Conservation (phyloP, 1,140 invertebrate genomes). For the Drosophila nigrodunni region DNA sequence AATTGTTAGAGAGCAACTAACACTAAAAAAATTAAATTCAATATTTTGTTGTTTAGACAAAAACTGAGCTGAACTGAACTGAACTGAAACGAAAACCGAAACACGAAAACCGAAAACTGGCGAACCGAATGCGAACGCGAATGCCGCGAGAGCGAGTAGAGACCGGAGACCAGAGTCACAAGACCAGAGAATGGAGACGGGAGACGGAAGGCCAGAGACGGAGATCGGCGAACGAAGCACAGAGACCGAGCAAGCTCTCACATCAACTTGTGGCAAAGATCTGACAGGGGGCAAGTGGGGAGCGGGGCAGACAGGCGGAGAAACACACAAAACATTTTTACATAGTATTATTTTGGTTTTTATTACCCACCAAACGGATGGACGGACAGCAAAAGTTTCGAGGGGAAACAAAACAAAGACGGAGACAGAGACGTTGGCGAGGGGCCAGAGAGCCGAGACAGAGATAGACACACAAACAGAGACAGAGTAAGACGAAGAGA, state of each 20-base stretch:
- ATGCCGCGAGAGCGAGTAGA: constrained; percentile 47
- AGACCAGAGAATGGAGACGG: background rate
- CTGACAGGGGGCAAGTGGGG: constrained; percentile 2
- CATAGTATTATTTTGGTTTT: constrained; percentile 82
- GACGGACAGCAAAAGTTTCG: constrained; percentile 10
- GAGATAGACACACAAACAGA: background rate
- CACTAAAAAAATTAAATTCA: constrained; percentile 84
- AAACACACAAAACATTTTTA: constrained; percentile 78
- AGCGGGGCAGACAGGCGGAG: constrained; percentile 7
- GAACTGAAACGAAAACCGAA: constrained; percentile 64
- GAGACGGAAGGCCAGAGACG: constrained; percentile 11
- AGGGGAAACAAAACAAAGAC: constrained; percentile 2
- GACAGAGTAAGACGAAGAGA: constrained; percentile 5
- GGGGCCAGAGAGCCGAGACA: background rate
- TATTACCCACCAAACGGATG: constrained; percentile 55
- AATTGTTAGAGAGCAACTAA: constrained; percentile 85
- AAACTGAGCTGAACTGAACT: constrained; percentile 70
- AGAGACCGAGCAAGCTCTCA: constrained; percentile 38
- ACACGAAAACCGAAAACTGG: constrained; percentile 64
- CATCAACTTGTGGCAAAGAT: constrained; percentile 34
- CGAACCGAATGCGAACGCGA: constrained; percentile 75
- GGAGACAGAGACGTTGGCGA: background rate
- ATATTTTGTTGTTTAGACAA: constrained; percentile 84
- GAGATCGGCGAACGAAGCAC: constrained; percentile 25
- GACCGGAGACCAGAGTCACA: constrained; percentile 18